Evolutionary conservation across 2,113 vertebrate genomes (phyloP), one percentile per base, ranked within the genome.

Genomic region (Micromys minutus): DNA sequence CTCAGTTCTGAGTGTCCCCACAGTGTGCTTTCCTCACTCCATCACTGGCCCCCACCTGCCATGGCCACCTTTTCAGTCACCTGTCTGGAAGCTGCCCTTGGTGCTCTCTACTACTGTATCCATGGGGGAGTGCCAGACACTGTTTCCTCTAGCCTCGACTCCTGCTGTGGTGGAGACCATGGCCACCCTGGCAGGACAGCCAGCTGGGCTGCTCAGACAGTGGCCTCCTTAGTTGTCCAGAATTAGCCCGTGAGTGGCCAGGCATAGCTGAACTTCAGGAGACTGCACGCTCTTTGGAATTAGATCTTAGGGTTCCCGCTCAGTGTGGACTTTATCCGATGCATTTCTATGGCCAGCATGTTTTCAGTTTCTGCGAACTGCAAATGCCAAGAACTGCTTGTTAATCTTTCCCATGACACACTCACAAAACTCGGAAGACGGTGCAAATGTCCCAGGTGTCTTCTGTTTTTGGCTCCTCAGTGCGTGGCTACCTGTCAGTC

Each of bases 111-210:
- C 22, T 26, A 0, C 50, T 17, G 4, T 5, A 16, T 59, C 72
- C 69, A 67, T 15, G 59, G 57, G 26, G 36, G 29, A 3, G 1
- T 19, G 45, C 31, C 77, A 7, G 0, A 15, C 7, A 24, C 42
- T 22, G n/a, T 10, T 6, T 12, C 12, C 7, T 61, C 34, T 3
- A 0, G n/a, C 4, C 19, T 34, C 16, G 22, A 36, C 21, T 31
- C 52, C 63, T 24, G 6, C 31, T 4, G 1, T 31, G 22, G 6
- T 69, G 47, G 50, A 79, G 42, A 26, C 31, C 86, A 47, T 55
- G 16, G 42, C 34, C 19, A 0, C 55, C 42, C 24, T 21, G 36
- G 4, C 1, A 8, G 71, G 65, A n/a, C 89, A n/a, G 2, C 45
- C 59, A 34, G 11, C 10, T 13, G 2, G 39, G 36, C 55, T 29